Percentiles rank a stretch among this genome's conserved stretches.
phyloP scores from a whole-genome alignment of 2,888 invertebrate genomes.

The Danaus chrysippus region DNA sequence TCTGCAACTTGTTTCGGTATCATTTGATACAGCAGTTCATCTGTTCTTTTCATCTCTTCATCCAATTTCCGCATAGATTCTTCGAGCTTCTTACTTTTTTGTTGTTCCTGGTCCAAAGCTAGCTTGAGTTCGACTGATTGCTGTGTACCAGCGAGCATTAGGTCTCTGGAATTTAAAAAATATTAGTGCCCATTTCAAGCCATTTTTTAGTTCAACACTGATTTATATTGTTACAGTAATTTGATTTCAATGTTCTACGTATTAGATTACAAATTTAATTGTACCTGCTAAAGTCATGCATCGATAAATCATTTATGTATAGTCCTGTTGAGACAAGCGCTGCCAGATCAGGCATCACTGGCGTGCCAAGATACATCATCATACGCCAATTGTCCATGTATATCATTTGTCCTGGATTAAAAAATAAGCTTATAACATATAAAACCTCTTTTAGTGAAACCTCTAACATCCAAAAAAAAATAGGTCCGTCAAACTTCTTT shows the following conservation, averaged over 20 bases:
- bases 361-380: slow-evolving; percentile 98
- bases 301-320: slow-evolving; percentile 98
- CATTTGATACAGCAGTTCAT: slow-evolving; percentile 98
- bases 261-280: neutral
- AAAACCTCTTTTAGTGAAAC: too few species aligned
- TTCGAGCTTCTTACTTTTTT: slow-evolving; percentile 96
- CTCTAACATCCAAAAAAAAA: too few species aligned
- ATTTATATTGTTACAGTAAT: too few species aligned
- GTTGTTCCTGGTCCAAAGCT: slow-evolving; percentile 96
- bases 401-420: slow-evolving; percentile 94
- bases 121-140: slow-evolving; percentile 97
- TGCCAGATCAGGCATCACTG: slow-evolving; percentile 97
- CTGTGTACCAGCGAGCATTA: slow-evolving; percentile 97
- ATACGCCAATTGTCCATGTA: slow-evolving; percentile 99
- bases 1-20: slow-evolving; percentile 99
- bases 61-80: slow-evolving; percentile 98
- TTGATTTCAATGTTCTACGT: too few species aligned
- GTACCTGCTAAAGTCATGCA: slow-evolving; percentile 98
- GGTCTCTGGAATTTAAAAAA: slow-evolving; percentile 81
- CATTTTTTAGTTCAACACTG: too few species aligned
- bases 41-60: slow-evolving; percentile 96
- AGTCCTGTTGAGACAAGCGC: slow-evolving; percentile 95
- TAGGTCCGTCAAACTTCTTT: too few species aligned
- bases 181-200: too few species aligned
- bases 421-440: neutral